Percentiles rank a stretch among this genome's conserved stretches.
phyloP scores from a whole-genome alignment of 2,888 invertebrate species.

The Drosophila birchii region DNA sequence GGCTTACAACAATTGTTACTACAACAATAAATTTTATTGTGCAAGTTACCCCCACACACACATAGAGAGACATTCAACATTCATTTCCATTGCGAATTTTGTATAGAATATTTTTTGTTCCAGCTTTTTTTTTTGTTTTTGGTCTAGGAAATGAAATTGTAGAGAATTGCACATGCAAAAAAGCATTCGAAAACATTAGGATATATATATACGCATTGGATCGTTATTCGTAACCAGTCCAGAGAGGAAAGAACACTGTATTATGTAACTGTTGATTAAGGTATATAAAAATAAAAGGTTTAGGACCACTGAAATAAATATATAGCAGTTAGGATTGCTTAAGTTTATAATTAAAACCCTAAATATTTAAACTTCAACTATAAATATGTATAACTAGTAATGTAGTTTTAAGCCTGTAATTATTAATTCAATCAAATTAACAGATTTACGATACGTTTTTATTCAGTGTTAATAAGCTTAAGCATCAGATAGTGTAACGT shows the following conservation, averaged over 20 bases:
- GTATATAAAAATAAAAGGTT: neutral
- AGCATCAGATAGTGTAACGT: neutral
- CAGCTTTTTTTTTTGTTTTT: slow-evolving; percentile 18
- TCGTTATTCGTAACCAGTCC: neutral
- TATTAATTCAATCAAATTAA: slow-evolving; percentile 5
- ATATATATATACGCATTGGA: slow-evolving; percentile 19
- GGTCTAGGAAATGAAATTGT: slow-evolving; percentile 69
- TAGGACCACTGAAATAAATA: neutral
- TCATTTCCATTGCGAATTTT: slow-evolving; percentile 59
- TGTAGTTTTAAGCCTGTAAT: neutral
- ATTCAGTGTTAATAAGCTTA: slow-evolving; percentile 4
- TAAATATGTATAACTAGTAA: too few relatives aligned
- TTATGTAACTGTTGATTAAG: slow-evolving; percentile 2
- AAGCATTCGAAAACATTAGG: slow-evolving; percentile 7
- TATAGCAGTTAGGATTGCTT: too few relatives aligned
- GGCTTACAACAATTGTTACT: slow-evolving; percentile 73
- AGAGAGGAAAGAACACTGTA: neutral
- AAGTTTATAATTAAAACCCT: too few relatives aligned
- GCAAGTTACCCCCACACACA: slow-evolving; percentile 48
- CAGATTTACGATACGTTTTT: neutral
- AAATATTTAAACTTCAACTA: too few relatives aligned
- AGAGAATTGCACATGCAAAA: slow-evolving; percentile 44
- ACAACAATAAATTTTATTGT: slow-evolving; percentile 77
- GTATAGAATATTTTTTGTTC: slow-evolving; percentile 41
- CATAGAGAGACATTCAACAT: slow-evolving; percentile 34